Percentiles rank a stretch among this genome's conserved stretches.
Evolutionary conservation across 2,113 vertebrate genomes (phyloP).

Genomic region (Anarhynchus alexandrinus): DNA sequence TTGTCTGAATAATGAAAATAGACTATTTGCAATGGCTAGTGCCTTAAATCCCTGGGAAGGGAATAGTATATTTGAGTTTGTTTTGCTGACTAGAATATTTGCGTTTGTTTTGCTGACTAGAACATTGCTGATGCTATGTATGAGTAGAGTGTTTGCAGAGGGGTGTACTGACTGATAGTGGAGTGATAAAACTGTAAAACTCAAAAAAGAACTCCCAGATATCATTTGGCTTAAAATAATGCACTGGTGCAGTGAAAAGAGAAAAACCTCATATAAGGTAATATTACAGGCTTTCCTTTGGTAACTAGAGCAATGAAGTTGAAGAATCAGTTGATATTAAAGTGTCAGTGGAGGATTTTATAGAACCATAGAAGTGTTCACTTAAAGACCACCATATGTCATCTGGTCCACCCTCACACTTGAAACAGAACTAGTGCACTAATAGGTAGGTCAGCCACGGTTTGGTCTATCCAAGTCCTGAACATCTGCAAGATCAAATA

Average conservation of each 20-base stretch:
- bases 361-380: neutral
- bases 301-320: too few relatives aligned
- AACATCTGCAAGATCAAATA: neutral
- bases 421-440: neutral
- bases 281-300: neutral
- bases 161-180: neutral
- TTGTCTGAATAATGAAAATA: neutral
- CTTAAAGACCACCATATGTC: neutral
- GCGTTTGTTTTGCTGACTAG: neutral
- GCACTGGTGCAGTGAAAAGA: neutral
- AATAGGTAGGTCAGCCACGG: neutral
- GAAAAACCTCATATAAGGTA: neutral
- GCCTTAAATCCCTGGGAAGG: neutral
- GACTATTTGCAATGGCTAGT: neutral
- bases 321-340: too few relatives aligned
- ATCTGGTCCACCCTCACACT: neutral
- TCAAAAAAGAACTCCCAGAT: neutral
- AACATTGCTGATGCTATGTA: neutral
- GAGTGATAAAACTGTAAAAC: neutral
- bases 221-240: neutral
- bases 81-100: neutral
- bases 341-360: too few relatives aligned
- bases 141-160: neutral
- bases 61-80: neutral
- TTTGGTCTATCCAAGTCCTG: neutral